Base-by-base conservation (phyloP, 2,888 invertebrate genomes). In the Pycnomerus fuliginosus region DNA sequence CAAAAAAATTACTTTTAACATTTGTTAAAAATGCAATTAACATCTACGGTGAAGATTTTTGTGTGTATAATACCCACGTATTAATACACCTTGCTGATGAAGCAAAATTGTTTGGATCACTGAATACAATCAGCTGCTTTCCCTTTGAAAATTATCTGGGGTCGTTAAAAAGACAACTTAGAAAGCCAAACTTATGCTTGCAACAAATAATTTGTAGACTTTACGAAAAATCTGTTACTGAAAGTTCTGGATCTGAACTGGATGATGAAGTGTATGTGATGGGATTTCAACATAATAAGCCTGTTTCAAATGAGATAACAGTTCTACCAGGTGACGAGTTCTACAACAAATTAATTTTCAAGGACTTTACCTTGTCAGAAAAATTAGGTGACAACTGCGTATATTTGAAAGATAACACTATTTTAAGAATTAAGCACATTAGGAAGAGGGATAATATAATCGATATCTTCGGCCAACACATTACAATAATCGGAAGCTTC, bases 121-220 rank as follows among this genome's bases (percentile, higher is more conserved):
- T 47, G 14, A 27, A 47, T 25, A 12, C 17, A n/a, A 29, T 47
- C 8, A 43, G 13, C 30, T 43, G 43, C 28, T 47, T 47, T 47
- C 43, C 43, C 31, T 47, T 47, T 33, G 38, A 47, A 38, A 47
- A 44, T 38, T 44, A 47, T 32, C 33, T 47, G 16, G 13, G 17
- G n/a, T 16, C 8, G 3, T 17, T 46, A 2, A 46, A 46, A 36
- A 3, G 36, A 7, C 23, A 3, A 13, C 20, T 46, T 3, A 27
- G 35, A 41, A 42, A 42, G 20, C 23, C 36, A 1, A 35, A 41
- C 16, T n/a, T 23, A 17, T 24, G 24, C 11, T 16, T 46, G 3
- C 30, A 42, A 23, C 46, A 46, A 31, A 24, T 46, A 24, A 24
- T 46, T 8, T n/a, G 23, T 7, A 17, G 41, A 34, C 7, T 46